A percentile compares a stretch with the other conserved stretches of the same genome.
These are phyloP conservation scores for Atta colombica DNA, from an alignment of 1,140 invertebrate species.

Conservation along the genomic window DNA sequence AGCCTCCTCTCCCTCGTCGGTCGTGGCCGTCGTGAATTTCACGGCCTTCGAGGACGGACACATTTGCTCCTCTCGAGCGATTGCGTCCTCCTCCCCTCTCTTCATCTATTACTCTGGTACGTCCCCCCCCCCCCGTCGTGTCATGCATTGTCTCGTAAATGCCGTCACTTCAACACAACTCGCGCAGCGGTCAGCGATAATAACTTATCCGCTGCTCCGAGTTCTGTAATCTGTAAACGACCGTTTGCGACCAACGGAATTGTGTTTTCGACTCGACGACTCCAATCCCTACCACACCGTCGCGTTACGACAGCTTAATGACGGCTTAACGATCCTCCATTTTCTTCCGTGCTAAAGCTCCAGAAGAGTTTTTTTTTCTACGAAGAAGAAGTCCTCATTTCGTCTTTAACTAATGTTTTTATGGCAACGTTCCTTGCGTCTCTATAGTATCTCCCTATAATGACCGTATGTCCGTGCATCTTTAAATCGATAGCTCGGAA, in stretches of 20 bases:
- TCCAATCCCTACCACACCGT: background rate
- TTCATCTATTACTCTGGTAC: background rate
- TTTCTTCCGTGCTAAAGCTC: background rate
- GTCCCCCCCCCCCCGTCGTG: background rate
- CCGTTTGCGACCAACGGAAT: background rate
- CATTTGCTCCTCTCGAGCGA: constrained; percentile 20
- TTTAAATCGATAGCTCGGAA: constrained; percentile 53
- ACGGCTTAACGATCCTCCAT: background rate
- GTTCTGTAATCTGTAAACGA: constrained; percentile 27
- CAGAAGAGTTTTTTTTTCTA: background rate
- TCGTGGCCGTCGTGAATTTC: constrained; percentile 49
- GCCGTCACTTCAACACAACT: constrained; percentile 25
- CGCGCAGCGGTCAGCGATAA: constrained; percentile 31
- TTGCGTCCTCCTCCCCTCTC: background rate
- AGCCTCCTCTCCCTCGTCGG: constrained; percentile 21
- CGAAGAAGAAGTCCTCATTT: background rate
- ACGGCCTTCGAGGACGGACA: constrained; percentile 33
- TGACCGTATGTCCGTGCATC: constrained; percentile 24
- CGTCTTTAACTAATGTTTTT: constrained; percentile 11
- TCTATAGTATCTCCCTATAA: constrained; percentile 15
- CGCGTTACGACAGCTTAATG: background rate
- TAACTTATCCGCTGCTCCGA: constrained; percentile 19
- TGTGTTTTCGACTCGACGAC: background rate
- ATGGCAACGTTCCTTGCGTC: constrained; percentile 3
- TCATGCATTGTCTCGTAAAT: constrained; percentile 49